These are phyloP conservation scores for Chromobotia macracanthus DNA, from an alignment of 2,797 vertebrate genomes.

Conservation along the genomic window DNA sequence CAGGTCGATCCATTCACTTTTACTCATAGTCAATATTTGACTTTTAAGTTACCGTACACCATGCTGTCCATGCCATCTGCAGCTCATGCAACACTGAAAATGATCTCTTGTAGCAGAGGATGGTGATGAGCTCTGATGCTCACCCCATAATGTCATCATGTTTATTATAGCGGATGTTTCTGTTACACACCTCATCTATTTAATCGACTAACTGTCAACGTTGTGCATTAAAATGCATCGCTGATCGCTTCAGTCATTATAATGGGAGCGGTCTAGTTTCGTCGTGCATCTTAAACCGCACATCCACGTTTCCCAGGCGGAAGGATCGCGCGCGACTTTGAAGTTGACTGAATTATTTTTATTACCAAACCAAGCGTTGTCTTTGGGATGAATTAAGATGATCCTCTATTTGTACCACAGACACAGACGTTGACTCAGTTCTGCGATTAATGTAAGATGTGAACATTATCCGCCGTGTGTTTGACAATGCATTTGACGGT, in stretches of 20 bases:
- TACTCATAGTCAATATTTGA: constrained; percentile 32
- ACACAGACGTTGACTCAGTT: neutral
- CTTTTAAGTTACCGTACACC: neutral
- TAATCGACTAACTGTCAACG: no score
- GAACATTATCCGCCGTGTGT: neutral
- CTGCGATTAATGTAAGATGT: neutral
- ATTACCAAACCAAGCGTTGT: no score
- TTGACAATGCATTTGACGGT: neutral
- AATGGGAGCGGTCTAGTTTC: neutral
- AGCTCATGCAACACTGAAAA: neutral
- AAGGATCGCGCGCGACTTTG: neutral
- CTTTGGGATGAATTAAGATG: neutral
- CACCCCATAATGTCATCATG: neutral
- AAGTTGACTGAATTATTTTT: neutral
- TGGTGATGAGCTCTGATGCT: neutral
- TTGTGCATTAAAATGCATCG: no score
- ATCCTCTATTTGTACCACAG: neutral
- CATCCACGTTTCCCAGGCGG: neutral
- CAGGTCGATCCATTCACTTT: constrained; percentile 7
- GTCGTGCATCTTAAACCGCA: neutral
- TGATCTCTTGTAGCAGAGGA: neutral
- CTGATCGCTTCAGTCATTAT: neutral
- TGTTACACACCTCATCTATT: no score
- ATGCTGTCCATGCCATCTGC: neutral
- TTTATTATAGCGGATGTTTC: neutral